Evolutionary conservation across 2,888 invertebrate species (phyloP).

Genomic region (Apantesis nais): DNA sequence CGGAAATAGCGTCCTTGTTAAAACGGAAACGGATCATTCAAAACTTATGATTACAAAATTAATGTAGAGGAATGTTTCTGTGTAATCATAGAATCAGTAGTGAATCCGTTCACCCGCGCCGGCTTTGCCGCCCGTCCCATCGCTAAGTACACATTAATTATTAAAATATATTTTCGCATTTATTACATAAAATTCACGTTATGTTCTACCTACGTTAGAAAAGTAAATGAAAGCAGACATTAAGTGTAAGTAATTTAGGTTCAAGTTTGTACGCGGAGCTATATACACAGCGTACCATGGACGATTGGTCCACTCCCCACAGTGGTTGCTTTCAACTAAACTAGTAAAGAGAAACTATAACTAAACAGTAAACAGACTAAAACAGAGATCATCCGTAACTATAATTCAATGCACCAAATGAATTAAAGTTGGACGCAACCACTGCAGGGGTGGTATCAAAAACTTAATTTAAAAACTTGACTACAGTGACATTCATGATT

Average conservation of each 20-base stretch:
- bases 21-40: constrained; percentile 38
- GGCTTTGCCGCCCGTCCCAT: constrained; percentile 82
- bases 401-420: constrained; percentile 47
- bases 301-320: constrained; percentile 78
- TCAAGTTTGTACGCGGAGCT: constrained; percentile 84
- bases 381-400: constrained; percentile 69
- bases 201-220: constrained; percentile 84
- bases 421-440: constrained; percentile 57
- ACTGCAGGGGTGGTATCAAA: constrained; percentile 70
- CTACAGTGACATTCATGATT: constrained; percentile 83
- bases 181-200: constrained; percentile 86
- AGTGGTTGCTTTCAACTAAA: constrained; percentile 62
- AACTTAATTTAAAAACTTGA: constrained; percentile 79
- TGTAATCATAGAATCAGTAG: constrained; percentile 32
- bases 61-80: constrained; percentile 40
- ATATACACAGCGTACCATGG: constrained; percentile 85
- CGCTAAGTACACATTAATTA: constrained; percentile 85
- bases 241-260: constrained; percentile 79
- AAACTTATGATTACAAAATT: constrained; percentile 35
- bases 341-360: constrained; percentile 46
- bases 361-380: constrained; percentile 59
- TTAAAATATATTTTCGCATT: constrained; percentile 86
- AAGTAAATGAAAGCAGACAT: constrained; percentile 81
- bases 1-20: constrained; percentile 30
- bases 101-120: constrained; percentile 76